These are phyloP conservation scores for Cyclargus thomasi DNA, from an alignment of 1,140 invertebrate genomes.

Conservation along the genomic window DNA sequence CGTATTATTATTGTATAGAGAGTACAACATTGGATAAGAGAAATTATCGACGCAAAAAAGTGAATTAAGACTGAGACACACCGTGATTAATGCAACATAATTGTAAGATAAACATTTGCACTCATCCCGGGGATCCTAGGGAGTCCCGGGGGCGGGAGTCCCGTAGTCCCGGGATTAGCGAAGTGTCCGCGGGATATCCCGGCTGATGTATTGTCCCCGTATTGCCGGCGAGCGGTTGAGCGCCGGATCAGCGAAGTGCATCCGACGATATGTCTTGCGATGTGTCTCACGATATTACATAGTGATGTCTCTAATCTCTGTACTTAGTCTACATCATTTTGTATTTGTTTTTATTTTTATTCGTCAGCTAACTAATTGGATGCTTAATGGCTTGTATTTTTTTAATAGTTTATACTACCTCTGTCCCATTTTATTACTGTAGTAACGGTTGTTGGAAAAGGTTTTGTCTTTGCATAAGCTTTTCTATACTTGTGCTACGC, in stretches of 20 bases:
- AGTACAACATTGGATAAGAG: not conserved
- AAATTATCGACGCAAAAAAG: not conserved
- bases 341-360: too few relatives aligned
- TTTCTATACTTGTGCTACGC: too few relatives aligned
- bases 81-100: conserved; percentile 1
- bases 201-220: conserved; percentile 10
- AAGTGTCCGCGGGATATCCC: not conserved
- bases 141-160: not conserved
- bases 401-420: too few relatives aligned
- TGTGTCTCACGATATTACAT: not conserved
- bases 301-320: too few relatives aligned
- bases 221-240: conserved; percentile 9
- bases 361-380: too few relatives aligned
- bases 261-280: not conserved
- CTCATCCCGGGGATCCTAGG: not conserved
- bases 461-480: too few relatives aligned
- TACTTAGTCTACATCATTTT: too few relatives aligned
- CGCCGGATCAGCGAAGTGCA: conserved; percentile 6
- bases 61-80: not conserved
- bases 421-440: too few relatives aligned
- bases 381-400: too few relatives aligned
- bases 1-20: too few relatives aligned
- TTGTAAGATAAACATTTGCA: conserved; percentile 1
- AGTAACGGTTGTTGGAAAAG: too few relatives aligned
- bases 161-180: not conserved